Conservation (phyloP, 2,888 invertebrate genomes). For the Acrocera orbiculus region DNA sequence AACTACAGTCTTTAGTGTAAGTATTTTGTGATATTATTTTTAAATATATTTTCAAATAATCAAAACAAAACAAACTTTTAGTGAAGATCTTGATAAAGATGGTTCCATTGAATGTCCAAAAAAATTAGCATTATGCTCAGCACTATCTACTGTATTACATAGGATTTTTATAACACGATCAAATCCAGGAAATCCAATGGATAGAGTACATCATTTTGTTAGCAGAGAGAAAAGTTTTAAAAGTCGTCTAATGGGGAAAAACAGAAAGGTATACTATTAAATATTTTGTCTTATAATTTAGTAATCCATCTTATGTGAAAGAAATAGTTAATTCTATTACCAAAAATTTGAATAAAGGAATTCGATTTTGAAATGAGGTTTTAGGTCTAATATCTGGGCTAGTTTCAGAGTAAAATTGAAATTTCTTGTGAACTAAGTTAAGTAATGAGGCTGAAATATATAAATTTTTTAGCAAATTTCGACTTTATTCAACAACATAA, state of each 20-base stretch:
- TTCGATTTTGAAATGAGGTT: too few species aligned
- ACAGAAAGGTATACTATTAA: conserved; percentile 38
- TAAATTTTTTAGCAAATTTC: too few species aligned
- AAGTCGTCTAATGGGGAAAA: conserved; percentile 48
- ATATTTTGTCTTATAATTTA: background rate
- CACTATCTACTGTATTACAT: conserved; percentile 61
- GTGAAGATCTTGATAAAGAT: conserved; percentile 46
- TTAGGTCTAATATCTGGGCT: too few species aligned
- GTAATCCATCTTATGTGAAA: too few species aligned
- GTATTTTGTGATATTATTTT: conserved; percentile 17
- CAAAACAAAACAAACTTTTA: conserved; percentile 17
- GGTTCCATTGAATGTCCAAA: conserved; percentile 40
- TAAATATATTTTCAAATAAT: background rate
- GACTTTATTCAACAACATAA: too few species aligned
- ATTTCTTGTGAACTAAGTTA: too few species aligned
- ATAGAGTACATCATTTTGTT: conserved; percentile 67
- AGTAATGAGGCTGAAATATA: too few species aligned
- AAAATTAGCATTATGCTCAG: conserved; percentile 49
- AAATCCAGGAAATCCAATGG: conserved; percentile 38
- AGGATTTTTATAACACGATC: conserved; percentile 55
- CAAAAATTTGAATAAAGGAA: too few species aligned
- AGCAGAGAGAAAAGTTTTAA: conserved; percentile 65
- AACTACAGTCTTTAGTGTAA: conserved; percentile 50
- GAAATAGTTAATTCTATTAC: too few species aligned
- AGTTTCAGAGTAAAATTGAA: too few species aligned